Base-by-base conservation (phyloP, 2,888 invertebrate genomes). In the Hemistola chrysoprasaria region DNA sequence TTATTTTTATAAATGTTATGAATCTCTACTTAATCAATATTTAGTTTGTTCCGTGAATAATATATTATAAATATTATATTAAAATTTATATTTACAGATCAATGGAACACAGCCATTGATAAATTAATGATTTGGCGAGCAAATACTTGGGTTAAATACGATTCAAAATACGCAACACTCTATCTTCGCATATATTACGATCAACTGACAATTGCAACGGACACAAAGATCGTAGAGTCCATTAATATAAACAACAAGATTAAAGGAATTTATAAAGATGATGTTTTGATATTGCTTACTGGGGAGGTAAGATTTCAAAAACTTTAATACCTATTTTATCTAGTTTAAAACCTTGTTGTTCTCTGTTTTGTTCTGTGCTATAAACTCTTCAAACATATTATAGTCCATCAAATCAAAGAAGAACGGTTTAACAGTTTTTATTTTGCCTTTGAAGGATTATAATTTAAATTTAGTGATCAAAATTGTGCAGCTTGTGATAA, bases 261-360 rank as follows among this genome's bases (percentile, higher is more conserved):
- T 1, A 86, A 80, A 65, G 84, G 83, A 1, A 62, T 83, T 53
- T 75, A 64, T 44, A 87, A 80, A 61, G 67, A 68, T 1, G 77
- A 84, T 34, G 52, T 83, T 40, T 43, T 87, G 3, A 75, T 87
- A 43, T 43, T 87, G 25, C 65, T 84, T 7, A 39, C 41, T 22
- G 50, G 45, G 40, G 70, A 71, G 52, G 84, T 80, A 62, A 62
- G 67, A 58, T 31, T 26, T 42, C 8, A 26, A 24, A 21, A 20
- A n/a, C 8, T 33, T 22, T 8, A 33, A 11, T n/a, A 8, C 27
- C 35, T 8, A 11, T 22, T 10, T 9, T 16, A 9, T 28, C n/a
- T 11, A 24, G 16, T 28, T 16, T 4, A 16, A 16, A 3, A 16
- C 16, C 16, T 3, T 16, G 2, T 3, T 16, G 4, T 4, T 16